phyloP scores from a whole-genome alignment of 2,797 vertebrate species.

The Poecilia velifera region DNA sequence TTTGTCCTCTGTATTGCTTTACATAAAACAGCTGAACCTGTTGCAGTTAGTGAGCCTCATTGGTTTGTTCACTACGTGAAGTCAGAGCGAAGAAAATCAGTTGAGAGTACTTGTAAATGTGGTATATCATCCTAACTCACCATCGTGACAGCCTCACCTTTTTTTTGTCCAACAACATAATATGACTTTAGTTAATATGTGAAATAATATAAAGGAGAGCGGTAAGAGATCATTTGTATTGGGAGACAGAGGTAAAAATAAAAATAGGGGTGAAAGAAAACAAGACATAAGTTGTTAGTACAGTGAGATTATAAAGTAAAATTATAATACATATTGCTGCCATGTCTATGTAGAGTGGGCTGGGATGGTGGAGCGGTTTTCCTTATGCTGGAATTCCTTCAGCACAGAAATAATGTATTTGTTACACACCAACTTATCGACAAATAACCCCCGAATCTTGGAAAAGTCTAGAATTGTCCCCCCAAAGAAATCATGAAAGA shows the following conservation, averaged over 20 bases:
- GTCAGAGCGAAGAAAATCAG: constrained; percentile 26
- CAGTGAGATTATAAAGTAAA: background rate
- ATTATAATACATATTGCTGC: background rate
- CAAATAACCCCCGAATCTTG: background rate
- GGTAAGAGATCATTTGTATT: constrained; percentile 11
- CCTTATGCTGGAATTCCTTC: background rate
- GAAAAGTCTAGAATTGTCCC: too few species aligned
- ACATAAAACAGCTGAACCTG: constrained; percentile 58
- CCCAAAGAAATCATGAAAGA: too few species aligned
- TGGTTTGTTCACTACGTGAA: constrained; percentile 1
- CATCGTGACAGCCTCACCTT: background rate
- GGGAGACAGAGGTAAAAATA: constrained; percentile 1
- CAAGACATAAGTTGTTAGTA: constrained; percentile 1
- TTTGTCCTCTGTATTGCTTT: constrained; percentile 27
- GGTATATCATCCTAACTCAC: background rate
- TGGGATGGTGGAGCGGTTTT: background rate
- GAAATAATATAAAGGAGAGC: constrained; percentile 29
- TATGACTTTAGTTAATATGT: constrained; percentile 37
- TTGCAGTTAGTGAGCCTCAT: constrained; percentile 41
- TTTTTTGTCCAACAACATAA: constrained; percentile 23
- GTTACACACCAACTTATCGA: background rate
- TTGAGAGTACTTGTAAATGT: constrained; percentile 16
- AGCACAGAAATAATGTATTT: background rate
- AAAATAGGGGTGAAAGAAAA: background rate
- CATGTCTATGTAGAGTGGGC: background rate